Evolutionary conservation across 2,797 vertebrate genomes (phyloP).

Genomic region (Alectoris magna): DNA sequence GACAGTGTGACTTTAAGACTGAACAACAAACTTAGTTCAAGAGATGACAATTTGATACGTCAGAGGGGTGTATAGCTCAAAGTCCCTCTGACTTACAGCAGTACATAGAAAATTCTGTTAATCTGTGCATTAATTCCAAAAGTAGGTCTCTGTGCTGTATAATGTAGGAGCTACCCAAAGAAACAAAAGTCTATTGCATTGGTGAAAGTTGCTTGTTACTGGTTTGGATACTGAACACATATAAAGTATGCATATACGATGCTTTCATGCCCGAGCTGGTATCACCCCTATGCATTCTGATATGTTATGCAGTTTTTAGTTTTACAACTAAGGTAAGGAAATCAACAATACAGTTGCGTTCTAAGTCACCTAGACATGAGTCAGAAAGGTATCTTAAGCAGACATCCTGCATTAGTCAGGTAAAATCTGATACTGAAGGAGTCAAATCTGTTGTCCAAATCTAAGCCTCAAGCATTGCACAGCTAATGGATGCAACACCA

Average conservation of each 20-base stretch:
- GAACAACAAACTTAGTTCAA: neutral
- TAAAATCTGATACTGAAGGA: neutral
- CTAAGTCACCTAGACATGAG: rapidly evolving
- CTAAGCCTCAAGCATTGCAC: neutral
- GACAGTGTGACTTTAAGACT: neutral
- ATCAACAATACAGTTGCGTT: neutral
- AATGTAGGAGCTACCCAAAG: neutral
- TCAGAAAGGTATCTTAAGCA: neutral
- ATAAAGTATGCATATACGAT: rapidly evolving
- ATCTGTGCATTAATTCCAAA: neutral
- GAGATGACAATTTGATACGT: neutral
- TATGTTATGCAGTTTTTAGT: neutral
- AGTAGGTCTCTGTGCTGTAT: neutral
- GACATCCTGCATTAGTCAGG: neutral
- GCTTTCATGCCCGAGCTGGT: neutral
- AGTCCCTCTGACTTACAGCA: neutral
- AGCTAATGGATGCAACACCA: neutral
- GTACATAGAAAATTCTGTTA: neutral
- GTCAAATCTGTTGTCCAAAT: neutral
- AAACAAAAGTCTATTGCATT: rapidly evolving
- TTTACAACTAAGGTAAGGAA: neutral
- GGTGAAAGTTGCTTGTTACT: neutral
- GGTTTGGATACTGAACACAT: neutral
- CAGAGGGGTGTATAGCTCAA: neutral
- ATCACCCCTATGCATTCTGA: neutral